These are phyloP conservation scores for Sparus aurata DNA, from an alignment of 2,797 vertebrate genomes.

Conservation along the genomic window DNA sequence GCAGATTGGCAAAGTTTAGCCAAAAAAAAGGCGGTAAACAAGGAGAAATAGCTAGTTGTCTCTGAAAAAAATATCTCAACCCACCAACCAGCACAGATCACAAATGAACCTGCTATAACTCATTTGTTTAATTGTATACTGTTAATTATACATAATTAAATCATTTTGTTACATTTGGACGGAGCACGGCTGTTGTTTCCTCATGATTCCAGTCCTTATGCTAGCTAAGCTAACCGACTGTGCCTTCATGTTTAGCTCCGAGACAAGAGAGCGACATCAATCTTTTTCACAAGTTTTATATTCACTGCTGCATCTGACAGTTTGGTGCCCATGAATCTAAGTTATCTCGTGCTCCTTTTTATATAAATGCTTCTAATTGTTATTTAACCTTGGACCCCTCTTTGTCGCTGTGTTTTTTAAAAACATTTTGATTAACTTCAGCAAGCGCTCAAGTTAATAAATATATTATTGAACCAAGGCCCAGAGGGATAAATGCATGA, in stretches of 20 bases:
- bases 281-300: neutral
- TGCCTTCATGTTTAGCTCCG: neutral
- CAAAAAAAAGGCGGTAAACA: neutral
- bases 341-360: neutral
- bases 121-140: no score
- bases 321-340: neutral
- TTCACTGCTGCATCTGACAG: neutral
- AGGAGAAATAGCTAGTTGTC: no score
- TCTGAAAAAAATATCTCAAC: no score
- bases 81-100: no score
- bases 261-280: neutral
- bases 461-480: neutral
- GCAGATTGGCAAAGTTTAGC: conserved; percentile 7
- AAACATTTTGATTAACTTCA: neutral
- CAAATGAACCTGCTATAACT: no score
- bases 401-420: neutral
- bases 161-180: neutral
- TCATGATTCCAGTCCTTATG: no score
- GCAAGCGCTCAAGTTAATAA: neutral
- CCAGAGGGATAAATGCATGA: neutral
- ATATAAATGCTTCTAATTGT: neutral
- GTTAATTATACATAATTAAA: no score
- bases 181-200: no score
- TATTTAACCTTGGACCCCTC: neutral
- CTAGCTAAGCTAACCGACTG: neutral